Conservation (phyloP, 1,140 invertebrate genomes). For the Coptotermes formosanus region DNA sequence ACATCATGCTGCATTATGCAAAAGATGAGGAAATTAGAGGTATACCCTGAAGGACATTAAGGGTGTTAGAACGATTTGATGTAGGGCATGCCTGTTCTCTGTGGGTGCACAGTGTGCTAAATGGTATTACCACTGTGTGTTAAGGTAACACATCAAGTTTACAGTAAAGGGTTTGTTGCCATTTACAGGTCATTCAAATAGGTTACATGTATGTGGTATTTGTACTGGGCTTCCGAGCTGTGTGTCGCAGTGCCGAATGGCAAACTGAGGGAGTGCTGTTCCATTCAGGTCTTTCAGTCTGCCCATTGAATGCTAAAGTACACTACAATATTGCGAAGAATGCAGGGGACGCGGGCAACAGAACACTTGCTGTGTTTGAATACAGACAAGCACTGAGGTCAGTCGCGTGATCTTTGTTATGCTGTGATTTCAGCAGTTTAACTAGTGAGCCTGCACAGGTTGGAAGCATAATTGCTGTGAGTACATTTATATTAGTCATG, state of each 20-base stretch:
- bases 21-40: too few relatives aligned
- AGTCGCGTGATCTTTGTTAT: not conserved
- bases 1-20: too few relatives aligned
- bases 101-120: too few relatives aligned
- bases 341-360: constrained; percentile 72
- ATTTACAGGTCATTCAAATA: constrained; percentile 37
- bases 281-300: constrained; percentile 68
- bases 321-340: constrained; percentile 93
- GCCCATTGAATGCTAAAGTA: constrained; percentile 90
- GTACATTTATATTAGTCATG: too few relatives aligned
- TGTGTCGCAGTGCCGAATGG: constrained; percentile 77
- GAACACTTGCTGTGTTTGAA: constrained; percentile 65
- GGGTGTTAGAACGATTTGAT: too few relatives aligned
- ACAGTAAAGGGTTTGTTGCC: not conserved
- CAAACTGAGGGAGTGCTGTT: constrained; percentile 71
- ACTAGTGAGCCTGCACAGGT: too few relatives aligned
- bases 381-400: constrained; percentile 77
- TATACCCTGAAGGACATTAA: too few relatives aligned
- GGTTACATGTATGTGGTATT: constrained; percentile 50
- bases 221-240: constrained; percentile 61
- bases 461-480: too few relatives aligned
- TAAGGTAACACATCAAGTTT: not conserved
- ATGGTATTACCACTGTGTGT: not conserved
- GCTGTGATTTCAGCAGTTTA: too few relatives aligned
- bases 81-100: too few relatives aligned